Conservation (phyloP, 2,113 vertebrate species). For the Acrocephalus arundinaceus region DNA sequence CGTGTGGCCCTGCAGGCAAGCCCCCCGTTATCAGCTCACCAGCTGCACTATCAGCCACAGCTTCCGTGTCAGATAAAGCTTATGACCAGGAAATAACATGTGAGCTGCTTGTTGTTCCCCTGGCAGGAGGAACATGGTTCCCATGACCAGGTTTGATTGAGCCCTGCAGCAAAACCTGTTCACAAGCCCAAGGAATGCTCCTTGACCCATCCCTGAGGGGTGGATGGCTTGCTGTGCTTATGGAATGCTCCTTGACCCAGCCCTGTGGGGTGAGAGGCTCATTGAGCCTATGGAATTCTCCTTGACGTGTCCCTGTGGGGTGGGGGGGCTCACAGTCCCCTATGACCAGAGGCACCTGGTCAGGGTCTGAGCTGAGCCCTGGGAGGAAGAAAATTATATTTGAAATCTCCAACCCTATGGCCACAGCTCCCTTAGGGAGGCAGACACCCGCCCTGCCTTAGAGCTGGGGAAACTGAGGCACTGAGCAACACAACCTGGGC, state of each 20-base stretch:
- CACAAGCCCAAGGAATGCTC: background rate
- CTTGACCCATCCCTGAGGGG: background rate
- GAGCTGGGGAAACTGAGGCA: background rate
- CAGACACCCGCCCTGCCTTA: rapidly evolving
- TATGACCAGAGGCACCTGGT: too few relatives aligned
- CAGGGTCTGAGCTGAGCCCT: rapidly evolving
- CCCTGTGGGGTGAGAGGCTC: background rate
- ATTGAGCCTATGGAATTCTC: rapidly evolving
- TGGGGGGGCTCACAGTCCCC: background rate
- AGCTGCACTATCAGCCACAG: rapidly evolving
- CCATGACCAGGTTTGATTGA: background rate
- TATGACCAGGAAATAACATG: rapidly evolving
- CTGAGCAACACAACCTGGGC: rapidly evolving
- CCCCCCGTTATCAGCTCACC: rapidly evolving
- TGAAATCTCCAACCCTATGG: rapidly evolving
- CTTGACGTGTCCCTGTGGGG: background rate
- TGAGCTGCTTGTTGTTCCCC: rapidly evolving
- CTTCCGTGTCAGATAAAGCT: background rate
- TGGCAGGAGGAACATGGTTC: background rate
- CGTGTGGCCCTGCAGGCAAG: rapidly evolving
- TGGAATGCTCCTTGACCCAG: background rate
- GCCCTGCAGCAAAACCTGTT: background rate
- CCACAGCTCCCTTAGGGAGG: background rate
- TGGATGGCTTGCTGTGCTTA: rapidly evolving
- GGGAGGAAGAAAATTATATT: rapidly evolving